phyloP scores from a whole-genome alignment of 23 tunicate genomes.

The Pegea sp. region DNA sequence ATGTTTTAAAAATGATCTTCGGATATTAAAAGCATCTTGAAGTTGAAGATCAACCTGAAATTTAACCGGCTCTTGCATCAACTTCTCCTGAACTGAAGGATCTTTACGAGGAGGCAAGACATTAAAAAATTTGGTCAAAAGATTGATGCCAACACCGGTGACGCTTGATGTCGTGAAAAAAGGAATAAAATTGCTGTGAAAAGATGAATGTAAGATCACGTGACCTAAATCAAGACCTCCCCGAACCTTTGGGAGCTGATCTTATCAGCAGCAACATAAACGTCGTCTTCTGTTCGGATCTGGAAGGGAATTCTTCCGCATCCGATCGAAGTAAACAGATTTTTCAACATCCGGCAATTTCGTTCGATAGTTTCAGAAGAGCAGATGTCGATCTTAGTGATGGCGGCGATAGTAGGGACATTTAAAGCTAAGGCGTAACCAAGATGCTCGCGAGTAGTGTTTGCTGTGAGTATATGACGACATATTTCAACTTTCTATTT shows the following conservation, averaged over 20 bases:
- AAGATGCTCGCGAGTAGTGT: conserved; percentile 74
- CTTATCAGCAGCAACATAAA: conserved; percentile 48
- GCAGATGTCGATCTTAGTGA: conserved; percentile 74
- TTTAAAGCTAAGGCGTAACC: conserved; percentile 86
- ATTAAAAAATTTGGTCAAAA: conserved; percentile 69
- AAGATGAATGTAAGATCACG: too few species aligned
- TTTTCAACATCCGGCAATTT: conserved; percentile 54
- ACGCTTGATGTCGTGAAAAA: conserved; percentile 77
- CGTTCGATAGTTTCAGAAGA: conserved; percentile 31
- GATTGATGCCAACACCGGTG: conserved; percentile 44
- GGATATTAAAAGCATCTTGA: not conserved
- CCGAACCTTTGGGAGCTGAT: conserved; percentile 46
- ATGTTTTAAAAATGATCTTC: not conserved
- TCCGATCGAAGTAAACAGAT: conserved; percentile 69
- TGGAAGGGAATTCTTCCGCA: conserved; percentile 78
- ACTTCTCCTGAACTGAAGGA: conserved; percentile 54
- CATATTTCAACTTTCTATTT: not conserved
- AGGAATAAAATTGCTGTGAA: conserved; percentile 39
- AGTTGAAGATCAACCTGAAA: conserved; percentile 28
- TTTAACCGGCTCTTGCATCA: conserved; percentile 73
- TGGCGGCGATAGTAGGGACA: conserved; percentile 82
- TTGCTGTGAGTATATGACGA: conserved; percentile 17
- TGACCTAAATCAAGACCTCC: not conserved
- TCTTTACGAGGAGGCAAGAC: conserved; percentile 74
- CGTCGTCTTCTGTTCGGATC: conserved; percentile 73